Evolutionary conservation across 2,113 vertebrate genomes (phyloP).

Genomic region (Canis aureus): DNA sequence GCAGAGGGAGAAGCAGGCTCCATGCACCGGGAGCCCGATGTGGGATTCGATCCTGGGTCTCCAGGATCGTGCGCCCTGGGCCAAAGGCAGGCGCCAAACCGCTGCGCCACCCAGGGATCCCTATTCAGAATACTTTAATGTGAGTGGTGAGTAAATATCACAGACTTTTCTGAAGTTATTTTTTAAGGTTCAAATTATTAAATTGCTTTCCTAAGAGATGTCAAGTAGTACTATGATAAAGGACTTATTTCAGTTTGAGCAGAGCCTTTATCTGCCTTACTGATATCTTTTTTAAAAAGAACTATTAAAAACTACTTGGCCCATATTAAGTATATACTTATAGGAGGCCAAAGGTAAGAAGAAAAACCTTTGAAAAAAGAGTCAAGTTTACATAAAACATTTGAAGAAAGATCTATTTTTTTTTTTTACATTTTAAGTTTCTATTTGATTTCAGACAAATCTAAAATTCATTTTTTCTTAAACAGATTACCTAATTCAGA

Average conservation of each 20-base stretch:
- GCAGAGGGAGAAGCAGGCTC: too few species aligned
- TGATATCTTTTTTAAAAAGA: background rate
- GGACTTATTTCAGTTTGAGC: background rate
- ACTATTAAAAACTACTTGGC: slow-evolving; percentile 6
- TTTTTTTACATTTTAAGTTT: background rate
- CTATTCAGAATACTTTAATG: background rate
- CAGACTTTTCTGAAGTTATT: background rate
- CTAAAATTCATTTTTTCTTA: background rate
- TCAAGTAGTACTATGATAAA: background rate
- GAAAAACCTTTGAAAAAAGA: background rate
- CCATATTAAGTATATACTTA: background rate
- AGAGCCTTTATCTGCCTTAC: background rate
- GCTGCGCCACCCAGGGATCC: too few species aligned
- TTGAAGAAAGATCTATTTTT: background rate
- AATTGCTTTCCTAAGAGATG: background rate
- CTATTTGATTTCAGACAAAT: background rate
- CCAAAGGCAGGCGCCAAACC: too few species aligned
- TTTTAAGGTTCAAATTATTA: slow-evolving; percentile 25
- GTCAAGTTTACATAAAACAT: background rate
- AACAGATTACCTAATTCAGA: background rate
- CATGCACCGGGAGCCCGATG: too few species aligned
- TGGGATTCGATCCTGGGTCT: too few species aligned
- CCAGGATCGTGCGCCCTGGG: too few species aligned
- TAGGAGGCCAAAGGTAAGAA: background rate
- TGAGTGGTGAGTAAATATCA: background rate